Conservation (phyloP, 2,113 vertebrate species). For the Aphyosemion australe region DNA sequence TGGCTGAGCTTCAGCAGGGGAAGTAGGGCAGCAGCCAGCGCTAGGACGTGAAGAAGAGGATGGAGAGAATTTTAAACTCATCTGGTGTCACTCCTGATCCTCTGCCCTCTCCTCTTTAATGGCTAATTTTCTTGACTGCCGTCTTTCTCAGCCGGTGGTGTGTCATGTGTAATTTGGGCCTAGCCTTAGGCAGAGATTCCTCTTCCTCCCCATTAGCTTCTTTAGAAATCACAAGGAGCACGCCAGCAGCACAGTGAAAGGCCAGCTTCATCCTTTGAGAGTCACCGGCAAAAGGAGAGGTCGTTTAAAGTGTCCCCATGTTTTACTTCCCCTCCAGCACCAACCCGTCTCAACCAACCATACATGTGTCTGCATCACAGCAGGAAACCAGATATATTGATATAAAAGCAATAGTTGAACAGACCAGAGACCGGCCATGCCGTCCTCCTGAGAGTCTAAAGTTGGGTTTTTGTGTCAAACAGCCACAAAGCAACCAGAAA, state of each 20-base stretch:
- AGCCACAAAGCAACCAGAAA: too few relatives aligned
- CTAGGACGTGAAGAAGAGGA: slow-evolving; percentile 28
- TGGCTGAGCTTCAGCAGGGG: slow-evolving; percentile 25
- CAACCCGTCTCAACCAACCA: slow-evolving; percentile 11
- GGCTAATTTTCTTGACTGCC: slow-evolving; percentile 63
- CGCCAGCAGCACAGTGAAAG: slow-evolving; percentile 24
- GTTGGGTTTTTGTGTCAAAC: too few relatives aligned
- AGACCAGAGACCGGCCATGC: neutral
- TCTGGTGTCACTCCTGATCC: slow-evolving; percentile 61
- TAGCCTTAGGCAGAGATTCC: slow-evolving; percentile 50
- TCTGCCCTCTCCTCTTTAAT: slow-evolving; percentile 54
- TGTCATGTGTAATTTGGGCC: slow-evolving; percentile 67
- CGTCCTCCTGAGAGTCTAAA: too few relatives aligned
- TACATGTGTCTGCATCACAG: slow-evolving; percentile 20
- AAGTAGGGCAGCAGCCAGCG: slow-evolving; percentile 53
- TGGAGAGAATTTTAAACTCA: slow-evolving; percentile 43
- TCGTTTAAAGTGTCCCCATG: slow-evolving; percentile 46
- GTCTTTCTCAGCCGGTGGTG: slow-evolving; percentile 38
- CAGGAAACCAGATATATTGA: slow-evolving; percentile 9
- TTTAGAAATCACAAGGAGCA: slow-evolving; percentile 36
- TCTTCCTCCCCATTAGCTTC: slow-evolving; percentile 38
- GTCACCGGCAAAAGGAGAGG: slow-evolving; percentile 39
- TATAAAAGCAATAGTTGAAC: slow-evolving; percentile 2
- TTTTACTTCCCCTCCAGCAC: slow-evolving; percentile 37
- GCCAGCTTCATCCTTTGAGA: slow-evolving; percentile 48